Conservation (phyloP, 2,797 vertebrate species). For the Gallirallus australis region DNA sequence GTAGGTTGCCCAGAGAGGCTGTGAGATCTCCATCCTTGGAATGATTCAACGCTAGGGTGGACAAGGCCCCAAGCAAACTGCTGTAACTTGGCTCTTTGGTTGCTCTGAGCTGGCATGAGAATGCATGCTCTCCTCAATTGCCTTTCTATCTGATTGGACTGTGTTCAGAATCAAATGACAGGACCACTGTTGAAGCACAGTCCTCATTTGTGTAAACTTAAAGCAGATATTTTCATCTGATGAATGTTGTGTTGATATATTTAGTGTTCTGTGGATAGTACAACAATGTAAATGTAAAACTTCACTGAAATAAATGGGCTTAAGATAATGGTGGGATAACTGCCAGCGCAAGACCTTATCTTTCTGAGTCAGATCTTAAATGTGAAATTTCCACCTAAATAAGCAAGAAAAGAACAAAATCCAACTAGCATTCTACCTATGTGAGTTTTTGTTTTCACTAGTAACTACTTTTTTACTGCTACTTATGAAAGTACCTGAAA, state of each 20-base stretch:
- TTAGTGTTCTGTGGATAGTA: background rate
- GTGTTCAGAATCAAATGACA: background rate
- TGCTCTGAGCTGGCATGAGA: background rate
- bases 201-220: background rate
- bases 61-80: background rate
- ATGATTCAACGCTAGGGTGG: background rate
- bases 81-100: background rate
- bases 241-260: background rate
- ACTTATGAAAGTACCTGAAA: background rate
- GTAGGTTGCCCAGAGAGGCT: background rate
- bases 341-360: background rate
- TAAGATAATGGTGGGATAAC: background rate
- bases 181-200: background rate
- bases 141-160: background rate
- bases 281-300: background rate
- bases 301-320: background rate
- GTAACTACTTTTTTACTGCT: background rate
- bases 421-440: background rate
- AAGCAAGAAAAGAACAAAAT: background rate
- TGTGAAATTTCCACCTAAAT: background rate
- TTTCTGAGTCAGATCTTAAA: background rate
- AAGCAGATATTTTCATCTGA: background rate
- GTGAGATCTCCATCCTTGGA: background rate
- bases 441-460: background rate
- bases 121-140: background rate